Base-by-base conservation (phyloP, 2,113 vertebrate genomes). In the Procavia capensis region DNA sequence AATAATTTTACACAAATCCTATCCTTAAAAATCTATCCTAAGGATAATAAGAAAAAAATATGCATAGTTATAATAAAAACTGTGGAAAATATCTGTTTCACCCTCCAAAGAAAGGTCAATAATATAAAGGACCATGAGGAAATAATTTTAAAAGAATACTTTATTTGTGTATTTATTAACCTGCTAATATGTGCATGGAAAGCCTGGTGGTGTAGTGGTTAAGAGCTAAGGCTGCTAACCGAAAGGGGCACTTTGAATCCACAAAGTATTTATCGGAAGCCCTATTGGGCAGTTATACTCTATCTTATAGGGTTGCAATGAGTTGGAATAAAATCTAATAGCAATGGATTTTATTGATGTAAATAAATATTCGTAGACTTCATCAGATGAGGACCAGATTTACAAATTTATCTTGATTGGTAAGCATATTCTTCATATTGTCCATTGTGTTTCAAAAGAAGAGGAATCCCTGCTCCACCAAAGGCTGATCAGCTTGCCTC, bases 401-500 rank as follows among this genome's bases (percentile, higher is more conserved):
- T 17, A 31, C 6, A 41, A 80, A 61, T 8, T 9, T 25, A 3
- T 24, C 54, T 64, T 72, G 36, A 41, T 2, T 34, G 43, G 13
- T 20, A 45, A 9, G 11, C 1, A 0, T 31, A 2, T 24, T 90
- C 54, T 61, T 5, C 45, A 14, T 84, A 47, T 91, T n/a, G n/a
- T 83, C 27, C 36, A n/a, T 6, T 5, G 1, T 31, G 34, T 16
- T 24, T 83, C 70, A 34, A 36, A 89, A n/a, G 78, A 63, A 76
- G n/a, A 85, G 27, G 29, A 7, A 9, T 64, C 41, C 2, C 1
- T 11, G 4, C 19, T 57, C 11, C 1, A 0, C 6, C 54, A 41
- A 68, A 45, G 54, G 14, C 19, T 0, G 0, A 25, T 45, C 13
- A 5, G 31, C 75, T 43, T 50, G 11, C 13, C 10, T 64, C 68